These are phyloP conservation scores for Bucorvus abyssinicus DNA, from an alignment of 2,797 vertebrate species.

Conservation along the genomic window DNA sequence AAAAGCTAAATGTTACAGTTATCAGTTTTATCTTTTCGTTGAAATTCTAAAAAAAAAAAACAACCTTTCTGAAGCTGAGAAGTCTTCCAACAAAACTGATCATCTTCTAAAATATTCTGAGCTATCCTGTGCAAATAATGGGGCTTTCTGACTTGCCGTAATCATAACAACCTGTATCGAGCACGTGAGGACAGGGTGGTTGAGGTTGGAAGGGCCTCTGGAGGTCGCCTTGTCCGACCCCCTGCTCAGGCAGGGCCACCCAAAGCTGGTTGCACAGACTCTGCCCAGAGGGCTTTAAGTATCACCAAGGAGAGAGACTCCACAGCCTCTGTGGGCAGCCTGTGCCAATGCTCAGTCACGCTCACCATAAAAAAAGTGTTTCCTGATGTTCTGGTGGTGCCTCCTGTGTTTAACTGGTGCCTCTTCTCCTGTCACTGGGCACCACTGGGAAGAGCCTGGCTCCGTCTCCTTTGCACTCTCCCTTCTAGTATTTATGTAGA, in stretches of 20 bases:
- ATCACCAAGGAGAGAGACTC: background rate
- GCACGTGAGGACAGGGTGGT: fast-evolving
- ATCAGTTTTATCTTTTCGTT: conserved; percentile 15
- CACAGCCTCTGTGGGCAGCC: background rate
- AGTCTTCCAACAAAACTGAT: background rate
- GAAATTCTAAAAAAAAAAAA: background rate
- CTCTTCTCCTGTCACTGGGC: background rate
- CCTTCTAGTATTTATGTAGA: background rate
- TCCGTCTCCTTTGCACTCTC: background rate
- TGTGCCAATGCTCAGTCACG: background rate
- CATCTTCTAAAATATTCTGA: background rate
- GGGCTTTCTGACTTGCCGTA: background rate
- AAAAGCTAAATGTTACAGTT: conserved; percentile 1
- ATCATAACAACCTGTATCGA: fast-evolving
- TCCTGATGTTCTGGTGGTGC: background rate
- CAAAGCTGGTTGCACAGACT: fast-evolving
- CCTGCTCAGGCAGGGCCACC: background rate
- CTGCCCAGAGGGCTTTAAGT: background rate
- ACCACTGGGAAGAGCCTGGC: background rate
- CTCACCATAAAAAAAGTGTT: background rate
- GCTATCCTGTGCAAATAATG: background rate
- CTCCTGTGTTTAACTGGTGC: background rate
- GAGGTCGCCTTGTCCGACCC: background rate
- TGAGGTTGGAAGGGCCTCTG: background rate
- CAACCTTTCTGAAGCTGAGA: background rate